Conservation (phyloP, 2,888 invertebrate species). For the Drosophila subquinaria region DNA sequence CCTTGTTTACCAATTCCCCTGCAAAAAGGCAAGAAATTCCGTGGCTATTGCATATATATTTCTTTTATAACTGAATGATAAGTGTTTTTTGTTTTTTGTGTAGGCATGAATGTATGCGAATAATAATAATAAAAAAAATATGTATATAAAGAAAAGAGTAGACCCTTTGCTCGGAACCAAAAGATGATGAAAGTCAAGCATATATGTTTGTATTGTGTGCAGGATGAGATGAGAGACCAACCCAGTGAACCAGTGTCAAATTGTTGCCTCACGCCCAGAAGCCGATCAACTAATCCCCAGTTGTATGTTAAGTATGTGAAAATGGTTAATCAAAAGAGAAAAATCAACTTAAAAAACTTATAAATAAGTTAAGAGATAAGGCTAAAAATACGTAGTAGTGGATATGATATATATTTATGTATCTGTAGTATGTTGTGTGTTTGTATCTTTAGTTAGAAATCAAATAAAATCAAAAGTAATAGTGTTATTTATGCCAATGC, state of each 20-base stretch:
- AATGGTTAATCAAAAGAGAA: slow-evolving; percentile 49
- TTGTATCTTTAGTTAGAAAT: slow-evolving; percentile 34
- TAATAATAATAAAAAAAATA: slow-evolving; percentile 32
- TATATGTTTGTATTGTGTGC: slow-evolving; percentile 20
- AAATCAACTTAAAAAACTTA: slow-evolving; percentile 37
- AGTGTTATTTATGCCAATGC: slow-evolving; percentile 55
- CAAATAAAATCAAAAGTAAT: slow-evolving; percentile 41
- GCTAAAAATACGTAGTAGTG: slow-evolving; percentile 42
- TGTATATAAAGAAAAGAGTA: slow-evolving; percentile 18
- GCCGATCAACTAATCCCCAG: slow-evolving; percentile 27
- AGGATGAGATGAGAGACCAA: slow-evolving; percentile 53
- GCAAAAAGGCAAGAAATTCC: slow-evolving; percentile 88
- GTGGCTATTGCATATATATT: slow-evolving; percentile 83
- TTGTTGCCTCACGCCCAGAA: slow-evolving; percentile 16
- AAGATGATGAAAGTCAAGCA: slow-evolving; percentile 51
- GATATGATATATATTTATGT: slow-evolving; percentile 4
- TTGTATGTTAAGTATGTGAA: slow-evolving; percentile 27
- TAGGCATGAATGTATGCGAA: slow-evolving; percentile 48
- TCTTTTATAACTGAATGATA: slow-evolving; percentile 71
- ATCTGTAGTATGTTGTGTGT: neutral
- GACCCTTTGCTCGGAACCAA: slow-evolving; percentile 40
- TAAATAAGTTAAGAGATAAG: slow-evolving; percentile 34
- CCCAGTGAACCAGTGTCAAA: slow-evolving; percentile 34
- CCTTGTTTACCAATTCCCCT: slow-evolving; percentile 99
- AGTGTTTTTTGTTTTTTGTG: slow-evolving; percentile 44